A percentile compares a stretch with the other conserved stretches of the same genome.
phyloP scores from a whole-genome alignment of 2,113 vertebrate genomes.

The Pavo muticus region DNA sequence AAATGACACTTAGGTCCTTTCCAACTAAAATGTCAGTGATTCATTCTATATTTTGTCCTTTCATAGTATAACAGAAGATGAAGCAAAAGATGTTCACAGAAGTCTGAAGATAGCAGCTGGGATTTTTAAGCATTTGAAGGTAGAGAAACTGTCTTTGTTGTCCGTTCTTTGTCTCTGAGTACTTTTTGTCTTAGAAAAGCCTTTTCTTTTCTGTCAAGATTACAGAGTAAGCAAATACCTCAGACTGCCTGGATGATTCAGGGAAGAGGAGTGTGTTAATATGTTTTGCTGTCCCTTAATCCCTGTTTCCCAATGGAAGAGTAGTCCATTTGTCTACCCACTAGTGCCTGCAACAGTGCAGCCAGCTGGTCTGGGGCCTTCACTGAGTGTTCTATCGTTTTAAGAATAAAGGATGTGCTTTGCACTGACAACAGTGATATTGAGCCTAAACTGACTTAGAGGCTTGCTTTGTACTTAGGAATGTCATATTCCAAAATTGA shows the following conservation, averaged over 20 bases:
- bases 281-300: neutral
- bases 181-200: neutral
- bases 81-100: conserved; percentile 96
- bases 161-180: neutral
- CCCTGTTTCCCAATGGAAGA: neutral
- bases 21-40: neutral
- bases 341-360: neutral
- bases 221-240: neutral
- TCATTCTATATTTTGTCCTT: neutral
- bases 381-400: neutral
- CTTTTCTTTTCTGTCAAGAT: neutral
- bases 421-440: neutral
- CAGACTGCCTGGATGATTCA: neutral
- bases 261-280: neutral
- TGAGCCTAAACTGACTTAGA: conserved; percentile 5
- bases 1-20: neutral
- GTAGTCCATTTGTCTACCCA: neutral
- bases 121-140: conserved; percentile 96
- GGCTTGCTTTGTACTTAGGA: conserved; percentile 80
- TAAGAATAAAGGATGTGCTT: neutral
- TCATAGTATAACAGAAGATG: conserved; percentile 91
- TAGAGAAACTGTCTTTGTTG: conserved; percentile 61
- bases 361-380: neutral
- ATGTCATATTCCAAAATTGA: conserved; percentile 89
- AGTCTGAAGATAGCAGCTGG: conserved; percentile 95